Conservation (phyloP, 2,888 invertebrate genomes). For the Cabera pusaria region DNA sequence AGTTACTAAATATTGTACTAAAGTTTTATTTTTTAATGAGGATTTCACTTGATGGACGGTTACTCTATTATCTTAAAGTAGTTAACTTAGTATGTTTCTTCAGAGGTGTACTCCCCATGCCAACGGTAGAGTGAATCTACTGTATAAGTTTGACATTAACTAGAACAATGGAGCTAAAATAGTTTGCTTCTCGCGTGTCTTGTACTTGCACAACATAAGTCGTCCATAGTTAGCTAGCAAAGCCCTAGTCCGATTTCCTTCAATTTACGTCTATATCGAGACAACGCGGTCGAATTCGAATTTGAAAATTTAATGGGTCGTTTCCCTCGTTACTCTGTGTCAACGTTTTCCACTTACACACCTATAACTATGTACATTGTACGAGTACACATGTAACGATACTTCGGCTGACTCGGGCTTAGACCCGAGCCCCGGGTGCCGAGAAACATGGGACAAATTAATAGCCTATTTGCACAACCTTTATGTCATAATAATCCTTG, state of each 20-base stretch:
- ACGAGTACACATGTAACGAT: conserved; percentile 7
- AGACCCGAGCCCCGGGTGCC: conserved; percentile 18
- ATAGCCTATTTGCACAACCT: conserved; percentile 27
- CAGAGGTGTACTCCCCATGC: no score
- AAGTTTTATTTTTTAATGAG: no score
- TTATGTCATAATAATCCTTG: conserved; percentile 26
- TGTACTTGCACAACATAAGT: no score
- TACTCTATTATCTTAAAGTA: no score
- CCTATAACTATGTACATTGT: conserved; percentile 7
- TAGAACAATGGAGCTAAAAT: no score
- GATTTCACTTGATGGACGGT: no score
- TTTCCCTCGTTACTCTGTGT: conserved; percentile 48
- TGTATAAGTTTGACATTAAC: no score
- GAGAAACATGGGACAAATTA: conserved; percentile 24
- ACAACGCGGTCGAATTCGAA: conserved; percentile 39
- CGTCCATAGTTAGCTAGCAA: not conserved
- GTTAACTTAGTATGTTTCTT: no score
- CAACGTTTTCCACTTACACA: conserved; percentile 16
- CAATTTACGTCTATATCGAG: conserved; percentile 52
- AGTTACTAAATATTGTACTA: no score
- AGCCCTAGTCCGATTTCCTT: conserved; percentile 43
- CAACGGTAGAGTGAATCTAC: no score
- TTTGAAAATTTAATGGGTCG: conserved; percentile 58
- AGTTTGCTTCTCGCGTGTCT: no score
- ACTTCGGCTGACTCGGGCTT: conserved; percentile 16